Base-by-base conservation (phyloP, 1,140 invertebrate genomes). In the Diorhabda elongata region DNA sequence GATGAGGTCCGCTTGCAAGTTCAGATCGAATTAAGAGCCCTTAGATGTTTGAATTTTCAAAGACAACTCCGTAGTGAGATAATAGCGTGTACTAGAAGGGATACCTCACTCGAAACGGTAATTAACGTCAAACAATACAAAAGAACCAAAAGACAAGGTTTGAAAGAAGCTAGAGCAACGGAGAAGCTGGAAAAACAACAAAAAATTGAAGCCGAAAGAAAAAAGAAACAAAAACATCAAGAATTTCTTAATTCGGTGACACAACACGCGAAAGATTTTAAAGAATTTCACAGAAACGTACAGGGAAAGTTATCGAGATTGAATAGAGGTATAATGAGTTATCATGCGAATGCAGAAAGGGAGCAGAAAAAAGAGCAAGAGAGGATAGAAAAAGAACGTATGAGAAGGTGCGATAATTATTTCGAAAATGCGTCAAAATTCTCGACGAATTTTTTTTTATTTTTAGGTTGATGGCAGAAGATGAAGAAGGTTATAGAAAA, bases 291-390 rank as follows among this genome's bases (percentile, higher is more conserved):
- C 41, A 62, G 69, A 58, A 66, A 79, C 4, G 94, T 95, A 78
- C 85, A 92, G 59, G 91, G 88, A 2, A 96, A 95, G 79, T 82
- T 96, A 76, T 88, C 87, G 11, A 92, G 96, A 70, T 84, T 98
- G 61, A 98, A 98, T 81, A 98, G 98, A 83, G 95, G 97, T 2
- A 90, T 99, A 4, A 88, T 97, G 81, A 96, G 95, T 79, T 94
- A 98, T 80, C 97, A 99, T 83, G 94, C 95, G 0, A 99, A 99
- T 83, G 97, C 95, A 3, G 98, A 99, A 82, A 85, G 97, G 5
- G 97, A 99, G 82, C 96, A 98, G 80, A 98, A 99, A 88, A 99
- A 99, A 80, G 98, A 99, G 82, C 97, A 99, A 82, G 95, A 98
- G 81, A 87, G 96, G 69, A 96, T 98, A 58, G 98, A 99, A 81